Evolutionary conservation across 2,113 vertebrate genomes (phyloP), one percentile per base, ranked within the genome.

Genomic region (Ciconia maguari): DNA sequence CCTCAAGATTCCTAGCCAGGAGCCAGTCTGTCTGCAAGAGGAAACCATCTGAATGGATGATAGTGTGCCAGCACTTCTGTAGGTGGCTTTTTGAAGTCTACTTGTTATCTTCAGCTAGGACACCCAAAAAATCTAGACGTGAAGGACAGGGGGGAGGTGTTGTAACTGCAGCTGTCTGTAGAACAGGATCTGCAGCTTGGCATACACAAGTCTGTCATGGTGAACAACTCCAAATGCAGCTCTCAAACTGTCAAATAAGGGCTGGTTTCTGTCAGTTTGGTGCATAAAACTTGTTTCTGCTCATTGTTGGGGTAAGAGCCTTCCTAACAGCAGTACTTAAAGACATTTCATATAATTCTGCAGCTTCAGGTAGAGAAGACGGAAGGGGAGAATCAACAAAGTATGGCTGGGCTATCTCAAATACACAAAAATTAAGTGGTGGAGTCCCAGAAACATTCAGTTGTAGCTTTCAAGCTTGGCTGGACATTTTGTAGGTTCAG

Each of bases 1-100:
- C 54, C 86, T 89, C 42, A 87, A 60, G 64, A 42, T 75, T 74
- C 64, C 22, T 75, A 90, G 86, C 68, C 79, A 92, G 95, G 96
- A 96, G 94, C 72, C 95, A 96, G 72, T 7, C 72, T 92, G 94
- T 89, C 95, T 95, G 93, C 38, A 48, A 38, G 69, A 87, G 58
- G 91, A 81, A 92, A 44, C 54, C 49, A 83, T 69, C 62, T 36
- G 71, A 88, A 87, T 55, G 60, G 64, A 13, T 51, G 62, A 54
- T 51, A 34, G 60, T 1, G 2, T 95, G 93, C 86, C 93, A 94
- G 68, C 12, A 2, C 13, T 87, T 79, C 14, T 94, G 86, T 83
- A 91, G 93, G 87, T 94, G 89, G 72, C 83, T 83, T 78, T 91
- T 87, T 87, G 60, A 84, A 87, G 51, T 81, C 76, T 92, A 8